Evolutionary conservation across 1,140 invertebrate genomes (phyloP).

Genomic region (Eriocheir sinensis): DNA sequence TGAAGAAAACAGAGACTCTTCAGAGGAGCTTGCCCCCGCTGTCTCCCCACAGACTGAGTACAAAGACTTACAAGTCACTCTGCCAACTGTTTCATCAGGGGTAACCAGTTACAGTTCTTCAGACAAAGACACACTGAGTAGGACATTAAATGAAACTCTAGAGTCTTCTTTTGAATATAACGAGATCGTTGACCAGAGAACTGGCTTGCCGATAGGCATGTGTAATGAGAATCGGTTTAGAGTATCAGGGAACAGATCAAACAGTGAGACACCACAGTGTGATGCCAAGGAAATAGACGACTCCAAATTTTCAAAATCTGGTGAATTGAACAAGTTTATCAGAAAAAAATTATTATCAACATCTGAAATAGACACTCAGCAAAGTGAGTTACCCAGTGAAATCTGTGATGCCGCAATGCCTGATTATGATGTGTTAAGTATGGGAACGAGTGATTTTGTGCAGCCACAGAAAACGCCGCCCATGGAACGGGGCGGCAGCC

Average conservation of each 20-base stretch:
- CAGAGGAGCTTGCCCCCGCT: constrained; percentile 64
- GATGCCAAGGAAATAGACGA: constrained; percentile 42
- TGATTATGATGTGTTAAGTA: constrained; percentile 63
- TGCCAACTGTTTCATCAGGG: constrained; percentile 46
- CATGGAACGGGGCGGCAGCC: constrained; percentile 48
- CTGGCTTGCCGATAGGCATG: constrained; percentile 70
- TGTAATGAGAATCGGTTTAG: constrained; percentile 66
- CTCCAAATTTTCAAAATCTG: constrained; percentile 68
- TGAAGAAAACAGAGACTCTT: constrained; percentile 75
- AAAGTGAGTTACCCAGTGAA: constrained; percentile 40
- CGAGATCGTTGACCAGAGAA: constrained; percentile 77
- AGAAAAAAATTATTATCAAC: constrained; percentile 63
- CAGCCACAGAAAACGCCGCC: constrained; percentile 60
- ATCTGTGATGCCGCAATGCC: constrained; percentile 55
- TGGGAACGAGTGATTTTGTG: constrained; percentile 60
- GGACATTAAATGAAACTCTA: constrained; percentile 61
- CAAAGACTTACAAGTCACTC: constrained; percentile 68
- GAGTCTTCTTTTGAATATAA: constrained; percentile 76
- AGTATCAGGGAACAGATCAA: constrained; percentile 68
- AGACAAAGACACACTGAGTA: constrained; percentile 63
- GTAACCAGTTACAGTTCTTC: constrained; percentile 44
- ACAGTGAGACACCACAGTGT: constrained; percentile 61
- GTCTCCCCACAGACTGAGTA: constrained; percentile 67
- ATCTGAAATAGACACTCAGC: constrained; percentile 61
- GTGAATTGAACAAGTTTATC: constrained; percentile 59